A percentile compares a stretch with the other conserved stretches of the same genome.
These are phyloP conservation scores for Drosophila simulans DNA, from an alignment of 1,140 invertebrate species.

Conservation along the genomic window DNA sequence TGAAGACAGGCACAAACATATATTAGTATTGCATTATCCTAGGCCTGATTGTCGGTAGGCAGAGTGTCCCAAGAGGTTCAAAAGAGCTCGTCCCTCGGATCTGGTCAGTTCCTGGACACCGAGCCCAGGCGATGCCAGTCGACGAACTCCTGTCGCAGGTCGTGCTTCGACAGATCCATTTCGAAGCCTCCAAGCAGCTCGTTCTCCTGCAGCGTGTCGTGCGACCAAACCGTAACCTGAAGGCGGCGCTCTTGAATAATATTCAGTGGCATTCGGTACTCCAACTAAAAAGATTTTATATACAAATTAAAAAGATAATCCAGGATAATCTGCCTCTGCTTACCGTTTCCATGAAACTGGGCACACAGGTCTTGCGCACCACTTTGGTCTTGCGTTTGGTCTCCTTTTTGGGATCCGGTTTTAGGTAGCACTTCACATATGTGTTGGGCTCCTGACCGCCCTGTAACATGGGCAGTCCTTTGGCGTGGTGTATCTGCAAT, in stretches of 20 bases:
- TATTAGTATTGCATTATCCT: slow-evolving; percentile 51
- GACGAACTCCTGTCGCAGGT: slow-evolving; percentile 90
- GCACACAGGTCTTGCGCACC: slow-evolving; percentile 95
- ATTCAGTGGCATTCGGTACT: slow-evolving; percentile 94
- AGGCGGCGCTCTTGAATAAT: slow-evolving; percentile 90
- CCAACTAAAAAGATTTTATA: slow-evolving; percentile 87
- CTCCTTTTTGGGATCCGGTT: slow-evolving; percentile 93
- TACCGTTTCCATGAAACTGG: slow-evolving; percentile 99
- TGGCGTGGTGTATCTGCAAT: slow-evolving; percentile 89
- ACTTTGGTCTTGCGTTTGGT: slow-evolving; percentile 98
- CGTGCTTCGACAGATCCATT: slow-evolving; percentile 89
- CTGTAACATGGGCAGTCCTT: slow-evolving; percentile 90
- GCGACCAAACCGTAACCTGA: slow-evolving; percentile 97
- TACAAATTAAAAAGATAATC: not conserved
- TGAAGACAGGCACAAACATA: slow-evolving; percentile 70
- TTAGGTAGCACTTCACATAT: slow-evolving; percentile 96
- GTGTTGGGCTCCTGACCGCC: slow-evolving; percentile 92
- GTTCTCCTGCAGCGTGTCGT: slow-evolving; percentile 97
- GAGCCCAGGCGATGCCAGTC: slow-evolving; percentile 91
- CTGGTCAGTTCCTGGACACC: slow-evolving; percentile 84
- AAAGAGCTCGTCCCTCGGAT: not conserved
- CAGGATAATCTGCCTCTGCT: slow-evolving; percentile 24
- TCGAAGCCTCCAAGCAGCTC: slow-evolving; percentile 96
- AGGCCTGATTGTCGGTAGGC: slow-evolving; percentile 51
- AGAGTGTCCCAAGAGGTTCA: slow-evolving; percentile 7